Evolutionary conservation across 2,797 vertebrate genomes (phyloP), one percentile per base, ranked within the genome.

Genomic region (Acropternis orthonyx): DNA sequence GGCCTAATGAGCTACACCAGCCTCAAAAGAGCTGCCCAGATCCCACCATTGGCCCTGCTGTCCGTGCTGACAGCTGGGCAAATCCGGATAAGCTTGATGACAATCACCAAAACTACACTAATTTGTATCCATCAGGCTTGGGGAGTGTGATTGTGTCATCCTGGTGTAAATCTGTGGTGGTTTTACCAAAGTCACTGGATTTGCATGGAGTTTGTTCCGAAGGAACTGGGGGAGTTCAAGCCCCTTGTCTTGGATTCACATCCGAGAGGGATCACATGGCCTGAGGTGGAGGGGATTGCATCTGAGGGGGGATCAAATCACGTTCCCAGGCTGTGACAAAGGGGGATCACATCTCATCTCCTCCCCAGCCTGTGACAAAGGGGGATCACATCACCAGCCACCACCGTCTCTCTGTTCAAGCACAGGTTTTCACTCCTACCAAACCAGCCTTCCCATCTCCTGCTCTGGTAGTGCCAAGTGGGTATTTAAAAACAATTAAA

Each of bases 71-170:
- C 28, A 48, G 36, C 67, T 41, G 48, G 34, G 55, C 34, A 78
- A n/a, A 81, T 36, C 26, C 0, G 0, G 4, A 14, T n/a, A 6
- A 82, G 36, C 44, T 65, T 14, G 2, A 39, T 44, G 20, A 63
- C 49, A 85, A 58, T 8, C 34, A 4, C 62, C 43, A 8, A 24
- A 89, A 68, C 10, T 11, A 12, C 43, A 4, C 22, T 39, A 1
- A 73, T 58, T 28, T 44, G 16, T 52, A 0, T 43, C 32, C 20
- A 7, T 37, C 1, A 1, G 4, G 44, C 62, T 46, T 3, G 0
- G 8, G 28, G 28, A 37, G 3, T 0, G 0, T 1, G 10, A 8
- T 28, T 52, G 24, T 67, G 68, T 12, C 1, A 0, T 24, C 27
- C n/a, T 24, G 37, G 30, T 78, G 62, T 59, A 8, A 37, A 65